Evolutionary conservation across 30 jellyfish, hydroid and myxozoan genomes (phyloP).

Genomic region (Cassiopea andromeda): DNA sequence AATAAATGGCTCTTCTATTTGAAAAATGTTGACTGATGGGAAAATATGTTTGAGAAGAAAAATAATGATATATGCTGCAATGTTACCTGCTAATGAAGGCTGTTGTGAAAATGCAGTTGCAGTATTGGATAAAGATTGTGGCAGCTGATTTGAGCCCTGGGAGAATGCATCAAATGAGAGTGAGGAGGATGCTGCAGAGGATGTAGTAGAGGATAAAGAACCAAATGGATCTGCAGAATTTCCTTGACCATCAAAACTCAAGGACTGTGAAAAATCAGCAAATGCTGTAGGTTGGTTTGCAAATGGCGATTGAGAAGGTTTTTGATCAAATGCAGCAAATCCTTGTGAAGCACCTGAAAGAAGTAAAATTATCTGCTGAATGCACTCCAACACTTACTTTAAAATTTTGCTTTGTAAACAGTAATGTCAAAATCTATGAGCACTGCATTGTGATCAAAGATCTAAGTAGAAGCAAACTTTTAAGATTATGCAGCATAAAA

Average conservation of each 20-base stretch:
- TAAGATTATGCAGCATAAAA: too few relatives aligned
- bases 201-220: slow-evolving; percentile 47
- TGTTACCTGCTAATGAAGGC: slow-evolving; percentile 6
- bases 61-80: background rate
- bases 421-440: background rate
- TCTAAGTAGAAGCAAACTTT: too few relatives aligned
- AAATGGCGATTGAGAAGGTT: slow-evolving; percentile 48
- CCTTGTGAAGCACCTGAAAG: slow-evolving; percentile 42
- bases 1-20: too few relatives aligned
- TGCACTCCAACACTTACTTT: background rate
- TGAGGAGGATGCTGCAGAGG: slow-evolving; percentile 56
- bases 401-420: background rate
- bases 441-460: too few relatives aligned
- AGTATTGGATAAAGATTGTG: slow-evolving; percentile 33
- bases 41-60: background rate
- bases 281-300: slow-evolving; percentile 62
- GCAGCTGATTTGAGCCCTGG: slow-evolving; percentile 25
- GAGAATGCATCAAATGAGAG: slow-evolving; percentile 68
- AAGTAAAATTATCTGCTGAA: background rate
- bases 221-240: slow-evolving; percentile 47
- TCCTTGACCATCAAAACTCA: slow-evolving; percentile 31
- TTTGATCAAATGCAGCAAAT: slow-evolving; percentile 53
- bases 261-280: slow-evolving; percentile 31
- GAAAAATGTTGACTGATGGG: too few relatives aligned
- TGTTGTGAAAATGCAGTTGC: slow-evolving; percentile 33